Conservation (phyloP, 2,888 invertebrate genomes). For the Limnephilus marmoratus region DNA sequence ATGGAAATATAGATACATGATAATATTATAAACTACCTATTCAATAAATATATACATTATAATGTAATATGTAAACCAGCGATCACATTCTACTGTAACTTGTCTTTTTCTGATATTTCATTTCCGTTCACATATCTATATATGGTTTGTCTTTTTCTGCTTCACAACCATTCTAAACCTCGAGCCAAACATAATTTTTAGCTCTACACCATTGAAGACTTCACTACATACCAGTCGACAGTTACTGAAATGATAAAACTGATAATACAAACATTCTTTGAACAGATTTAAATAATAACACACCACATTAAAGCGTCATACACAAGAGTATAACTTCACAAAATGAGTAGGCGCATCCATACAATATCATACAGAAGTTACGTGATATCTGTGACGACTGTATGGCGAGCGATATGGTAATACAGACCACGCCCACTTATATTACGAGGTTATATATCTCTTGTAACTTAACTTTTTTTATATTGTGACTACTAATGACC, state of each 20-base stretch:
- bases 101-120: not conserved
- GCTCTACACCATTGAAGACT: not conserved
- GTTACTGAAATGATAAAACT: not conserved
- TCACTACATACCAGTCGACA: not conserved
- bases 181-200: not conserved
- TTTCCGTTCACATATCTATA: not conserved
- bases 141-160: not conserved
- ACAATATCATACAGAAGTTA: too few relatives aligned
- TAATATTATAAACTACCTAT: not conserved
- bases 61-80: not conserved
- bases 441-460: too few relatives aligned
- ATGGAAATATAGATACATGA: not conserved
- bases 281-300: not conserved
- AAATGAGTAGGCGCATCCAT: too few relatives aligned
- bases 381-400: too few relatives aligned
- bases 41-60: not conserved
- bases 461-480: too few relatives aligned
- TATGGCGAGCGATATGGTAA: too few relatives aligned
- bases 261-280: not conserved
- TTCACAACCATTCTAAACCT: not conserved
- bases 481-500: not conserved
- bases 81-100: not conserved
- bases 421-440: too few relatives aligned
- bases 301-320: not conserved
- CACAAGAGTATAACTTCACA: too few relatives aligned